Conservation (phyloP, 2,113 vertebrate species). For the Takifugu bimaculatus region DNA sequence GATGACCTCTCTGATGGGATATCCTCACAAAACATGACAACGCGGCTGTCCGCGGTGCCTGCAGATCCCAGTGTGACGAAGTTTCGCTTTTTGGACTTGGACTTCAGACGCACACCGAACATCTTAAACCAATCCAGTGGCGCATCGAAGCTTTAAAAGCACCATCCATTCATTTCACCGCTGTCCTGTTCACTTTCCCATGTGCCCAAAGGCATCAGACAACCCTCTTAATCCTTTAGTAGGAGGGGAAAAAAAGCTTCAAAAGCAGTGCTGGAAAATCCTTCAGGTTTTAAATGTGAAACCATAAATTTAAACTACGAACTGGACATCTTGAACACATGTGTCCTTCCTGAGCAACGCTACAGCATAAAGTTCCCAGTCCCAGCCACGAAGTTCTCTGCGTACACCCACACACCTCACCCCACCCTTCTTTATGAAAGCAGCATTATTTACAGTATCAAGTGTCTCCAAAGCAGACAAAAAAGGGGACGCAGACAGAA, state of each 20-base stretch:
- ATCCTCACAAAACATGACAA: constrained; percentile 78
- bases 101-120: constrained; percentile 60
- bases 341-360: neutral
- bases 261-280: constrained; percentile 3
- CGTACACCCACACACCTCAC: constrained; percentile 52
- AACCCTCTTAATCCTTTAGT: constrained; percentile 15
- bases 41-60: constrained; percentile 46
- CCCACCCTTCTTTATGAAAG: constrained; percentile 33
- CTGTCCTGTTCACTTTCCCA: neutral
- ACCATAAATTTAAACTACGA: no score
- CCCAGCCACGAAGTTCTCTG: constrained; percentile 18
- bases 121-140: constrained; percentile 32
- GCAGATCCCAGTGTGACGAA: constrained; percentile 8
- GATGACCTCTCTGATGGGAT: constrained; percentile 61
- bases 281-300: neutral
- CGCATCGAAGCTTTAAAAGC: neutral
- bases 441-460: constrained; percentile 27
- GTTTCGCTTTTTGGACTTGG: constrained; percentile 45
- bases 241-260: constrained; percentile 8
- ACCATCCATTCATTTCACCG: constrained; percentile 10
- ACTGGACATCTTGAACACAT: neutral
- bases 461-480: constrained; percentile 17
- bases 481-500: neutral
- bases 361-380: constrained; percentile 25
- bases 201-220: constrained; percentile 12